Evolutionary conservation across 2,113 vertebrate genomes (phyloP).

Genomic region (Epinephelus cyanopodus): DNA sequence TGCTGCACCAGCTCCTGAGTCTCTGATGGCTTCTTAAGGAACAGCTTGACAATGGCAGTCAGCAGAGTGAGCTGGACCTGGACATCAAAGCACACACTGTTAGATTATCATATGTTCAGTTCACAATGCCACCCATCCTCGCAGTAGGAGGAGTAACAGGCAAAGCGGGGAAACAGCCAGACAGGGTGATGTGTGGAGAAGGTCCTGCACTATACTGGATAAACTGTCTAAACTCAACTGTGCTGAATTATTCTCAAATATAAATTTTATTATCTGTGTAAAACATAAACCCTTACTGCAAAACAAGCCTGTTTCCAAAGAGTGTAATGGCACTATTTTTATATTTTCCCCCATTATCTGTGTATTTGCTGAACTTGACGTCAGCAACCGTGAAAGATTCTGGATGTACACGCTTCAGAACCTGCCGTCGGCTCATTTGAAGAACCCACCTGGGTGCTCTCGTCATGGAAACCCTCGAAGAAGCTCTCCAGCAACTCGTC

Average conservation of each 20-base stretch:
- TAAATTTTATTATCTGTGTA: too few species aligned
- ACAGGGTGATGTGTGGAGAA: background rate
- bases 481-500: conserved; percentile 98
- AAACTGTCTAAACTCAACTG: too few species aligned
- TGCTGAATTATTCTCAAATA: too few species aligned
- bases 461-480: conserved; percentile 97
- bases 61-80: conserved; percentile 96
- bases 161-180: background rate
- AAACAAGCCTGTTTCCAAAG: too few species aligned
- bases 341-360: too few species aligned
- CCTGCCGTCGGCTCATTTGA: too few species aligned
- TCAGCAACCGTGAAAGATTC: background rate
- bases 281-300: too few species aligned
- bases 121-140: background rate
- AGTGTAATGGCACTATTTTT: too few species aligned
- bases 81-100: background rate
- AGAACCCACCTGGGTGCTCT: conserved; percentile 94
- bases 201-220: too few species aligned
- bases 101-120: background rate
- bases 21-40: conserved; percentile 97
- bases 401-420: background rate
- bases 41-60: conserved; percentile 97
- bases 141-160: background rate
- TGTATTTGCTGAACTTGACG: background rate
- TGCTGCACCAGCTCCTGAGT: conserved; percentile 97